phyloP scores from a whole-genome alignment of 2,888 invertebrate genomes.

The Meta bourneti region DNA sequence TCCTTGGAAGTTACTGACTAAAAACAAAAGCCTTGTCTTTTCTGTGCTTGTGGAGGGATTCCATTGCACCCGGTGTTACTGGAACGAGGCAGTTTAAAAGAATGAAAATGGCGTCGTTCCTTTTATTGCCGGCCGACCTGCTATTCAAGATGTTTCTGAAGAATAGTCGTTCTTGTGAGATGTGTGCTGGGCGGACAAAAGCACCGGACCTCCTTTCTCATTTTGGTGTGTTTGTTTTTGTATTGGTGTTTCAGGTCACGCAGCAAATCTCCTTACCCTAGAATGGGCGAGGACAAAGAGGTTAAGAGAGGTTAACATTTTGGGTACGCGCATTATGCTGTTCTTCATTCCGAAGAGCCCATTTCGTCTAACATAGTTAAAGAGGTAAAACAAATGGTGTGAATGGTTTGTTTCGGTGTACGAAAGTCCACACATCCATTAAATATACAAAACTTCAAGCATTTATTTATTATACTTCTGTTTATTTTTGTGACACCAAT shows the following conservation, averaged over 20 bases:
- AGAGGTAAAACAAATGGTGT: too few species aligned
- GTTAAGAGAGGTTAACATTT: too few species aligned
- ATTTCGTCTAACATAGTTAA: too few species aligned
- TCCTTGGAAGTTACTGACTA: conserved; percentile 27
- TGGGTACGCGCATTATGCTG: too few species aligned
- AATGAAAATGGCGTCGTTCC: conserved; percentile 32
- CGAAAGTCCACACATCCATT: too few species aligned
- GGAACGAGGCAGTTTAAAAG: conserved; percentile 37
- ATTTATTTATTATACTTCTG: too few species aligned
- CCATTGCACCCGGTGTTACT: conserved; percentile 41
- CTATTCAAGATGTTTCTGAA: conserved; percentile 27
- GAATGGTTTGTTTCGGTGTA: too few species aligned
- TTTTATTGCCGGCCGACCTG: conserved; percentile 32
- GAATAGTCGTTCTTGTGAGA: background rate
- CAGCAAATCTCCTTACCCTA: background rate
- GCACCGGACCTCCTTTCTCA: background rate
- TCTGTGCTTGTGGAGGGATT: conserved; percentile 28
- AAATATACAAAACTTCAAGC: too few species aligned
- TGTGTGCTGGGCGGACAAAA: conserved; percentile 27
- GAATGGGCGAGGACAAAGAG: too few species aligned
- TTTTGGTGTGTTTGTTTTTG: background rate
- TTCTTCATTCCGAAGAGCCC: too few species aligned
- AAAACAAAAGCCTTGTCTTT: conserved; percentile 42
- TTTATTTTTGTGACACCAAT: too few species aligned
- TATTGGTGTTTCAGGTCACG: background rate